Percentiles rank a stretch among this genome's conserved stretches.
phyloP scores from a whole-genome alignment of 2,888 invertebrate species.

The Cloeon dipterum region DNA sequence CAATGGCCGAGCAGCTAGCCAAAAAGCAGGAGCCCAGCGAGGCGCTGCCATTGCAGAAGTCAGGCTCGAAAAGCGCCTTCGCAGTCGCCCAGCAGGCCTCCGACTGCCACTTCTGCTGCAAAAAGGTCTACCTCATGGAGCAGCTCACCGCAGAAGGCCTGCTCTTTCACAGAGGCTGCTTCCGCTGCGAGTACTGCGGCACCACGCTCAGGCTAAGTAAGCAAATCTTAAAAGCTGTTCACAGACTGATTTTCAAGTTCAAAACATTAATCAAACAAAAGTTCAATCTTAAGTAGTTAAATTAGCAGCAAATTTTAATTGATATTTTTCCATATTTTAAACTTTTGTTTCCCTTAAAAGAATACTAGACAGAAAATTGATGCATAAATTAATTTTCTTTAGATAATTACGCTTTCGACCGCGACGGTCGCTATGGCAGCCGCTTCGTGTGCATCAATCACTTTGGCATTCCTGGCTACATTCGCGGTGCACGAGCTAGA shows the following conservation, averaged over 20 bases:
- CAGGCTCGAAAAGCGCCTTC: slow-evolving; percentile 32
- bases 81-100: slow-evolving; percentile 37
- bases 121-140: slow-evolving; percentile 85
- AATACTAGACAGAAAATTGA: no score
- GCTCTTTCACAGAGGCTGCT: slow-evolving; percentile 79
- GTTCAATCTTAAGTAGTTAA: no score
- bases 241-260: no score
- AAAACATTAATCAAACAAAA: no score
- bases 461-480: slow-evolving; percentile 34
- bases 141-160: slow-evolving; percentile 71
- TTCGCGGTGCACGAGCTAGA: slow-evolving; percentile 1
- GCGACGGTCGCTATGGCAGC: slow-evolving; percentile 38
- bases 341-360: no score
- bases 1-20: slow-evolving; percentile 59
- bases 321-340: no score
- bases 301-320: no score
- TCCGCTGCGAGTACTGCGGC: slow-evolving; percentile 83
- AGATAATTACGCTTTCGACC: slow-evolving; percentile 47
- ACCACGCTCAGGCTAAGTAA: slow-evolving; percentile 55
- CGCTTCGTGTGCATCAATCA: slow-evolving; percentile 57
- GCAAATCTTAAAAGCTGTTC: no score
- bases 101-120: slow-evolving; percentile 68
- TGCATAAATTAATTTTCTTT: no score
- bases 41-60: slow-evolving; percentile 14
- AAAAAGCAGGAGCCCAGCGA: slow-evolving; percentile 12